phyloP scores from a whole-genome alignment of 1,140 invertebrate genomes.

The Drosophila prosaltans region DNA sequence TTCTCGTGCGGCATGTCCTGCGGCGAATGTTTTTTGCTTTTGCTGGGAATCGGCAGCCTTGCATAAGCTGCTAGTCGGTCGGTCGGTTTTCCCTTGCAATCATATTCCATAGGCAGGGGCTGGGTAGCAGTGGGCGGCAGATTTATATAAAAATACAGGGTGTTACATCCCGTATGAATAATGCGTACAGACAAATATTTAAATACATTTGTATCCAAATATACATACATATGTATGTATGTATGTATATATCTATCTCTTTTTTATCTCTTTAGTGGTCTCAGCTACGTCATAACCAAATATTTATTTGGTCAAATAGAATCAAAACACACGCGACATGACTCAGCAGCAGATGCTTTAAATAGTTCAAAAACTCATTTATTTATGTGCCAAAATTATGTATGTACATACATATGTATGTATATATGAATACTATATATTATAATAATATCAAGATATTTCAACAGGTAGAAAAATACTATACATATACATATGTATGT shows the following conservation, averaged over 20 bases:
- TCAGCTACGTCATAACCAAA: constrained; percentile 47
- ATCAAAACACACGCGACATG: constrained; percentile 53
- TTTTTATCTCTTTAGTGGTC: neutral
- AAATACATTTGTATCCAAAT: neutral
- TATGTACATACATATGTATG: constrained; percentile 35
- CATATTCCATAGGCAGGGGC: neutral
- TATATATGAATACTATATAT: constrained; percentile 28
- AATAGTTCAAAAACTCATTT: constrained; percentile 72
- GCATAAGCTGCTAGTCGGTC: constrained; percentile 45
- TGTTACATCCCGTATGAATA: neutral
- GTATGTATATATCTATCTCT: too few species aligned
- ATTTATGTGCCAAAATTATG: constrained; percentile 48
- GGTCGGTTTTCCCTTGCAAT: constrained; percentile 58
- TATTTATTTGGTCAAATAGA: constrained; percentile 30
- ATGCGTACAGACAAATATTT: neutral
- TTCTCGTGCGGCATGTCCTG: constrained; percentile 47
- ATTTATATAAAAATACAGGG: constrained; percentile 19
- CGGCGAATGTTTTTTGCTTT: constrained; percentile 41
- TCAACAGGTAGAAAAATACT: constrained; percentile 54
- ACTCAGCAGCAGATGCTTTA: constrained; percentile 67
- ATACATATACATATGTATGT: neutral
- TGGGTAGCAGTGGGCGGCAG: neutral
- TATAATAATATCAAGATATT: constrained; percentile 50
- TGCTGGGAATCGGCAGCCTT: constrained; percentile 52
- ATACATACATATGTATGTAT: too few species aligned